These are phyloP conservation scores for Cosmia pyralina DNA, from an alignment of 2,888 invertebrate genomes.

Conservation along the genomic window DNA sequence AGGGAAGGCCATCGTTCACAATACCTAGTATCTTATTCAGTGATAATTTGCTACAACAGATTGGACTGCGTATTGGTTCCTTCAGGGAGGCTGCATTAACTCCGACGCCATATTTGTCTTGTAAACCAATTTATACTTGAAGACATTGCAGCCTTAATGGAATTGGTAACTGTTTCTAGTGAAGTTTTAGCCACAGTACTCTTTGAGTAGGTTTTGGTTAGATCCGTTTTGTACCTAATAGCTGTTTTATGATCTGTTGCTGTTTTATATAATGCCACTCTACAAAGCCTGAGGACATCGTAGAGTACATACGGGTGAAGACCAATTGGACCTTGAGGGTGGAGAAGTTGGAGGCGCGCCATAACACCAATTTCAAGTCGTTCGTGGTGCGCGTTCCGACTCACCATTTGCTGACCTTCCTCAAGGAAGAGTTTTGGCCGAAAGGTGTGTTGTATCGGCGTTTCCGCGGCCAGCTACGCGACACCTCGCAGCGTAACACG, in stretches of 20 bases:
- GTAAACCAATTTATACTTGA: constrained; percentile 45
- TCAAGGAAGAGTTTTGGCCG: no score
- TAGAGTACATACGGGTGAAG: no score
- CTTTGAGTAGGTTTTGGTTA: constrained; percentile 1
- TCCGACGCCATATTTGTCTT: constrained; percentile 44
- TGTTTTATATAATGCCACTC: no score
- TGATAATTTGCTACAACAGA: constrained; percentile 65
- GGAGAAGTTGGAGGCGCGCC: no score
- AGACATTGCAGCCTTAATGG: constrained; percentile 48
- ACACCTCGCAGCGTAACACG: no score
- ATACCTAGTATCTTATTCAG: constrained; percentile 67
- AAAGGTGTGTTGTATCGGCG: no score
- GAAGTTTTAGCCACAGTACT: constrained; percentile 19
- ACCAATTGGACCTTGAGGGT: no score
- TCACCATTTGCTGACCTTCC: no score
- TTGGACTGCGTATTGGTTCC: constrained; percentile 60
- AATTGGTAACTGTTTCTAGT: constrained; percentile 30
- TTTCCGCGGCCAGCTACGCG: no score
- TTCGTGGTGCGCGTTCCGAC: no score
- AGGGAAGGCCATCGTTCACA: constrained; percentile 26
- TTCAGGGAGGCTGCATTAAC: constrained; percentile 56
- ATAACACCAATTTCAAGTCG: no score
- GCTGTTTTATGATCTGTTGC: neutral
- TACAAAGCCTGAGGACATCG: no score
- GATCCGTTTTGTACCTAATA: neutral